Base-by-base conservation (phyloP, 2,113 vertebrate species). In the Ochotona curzoniae region DNA sequence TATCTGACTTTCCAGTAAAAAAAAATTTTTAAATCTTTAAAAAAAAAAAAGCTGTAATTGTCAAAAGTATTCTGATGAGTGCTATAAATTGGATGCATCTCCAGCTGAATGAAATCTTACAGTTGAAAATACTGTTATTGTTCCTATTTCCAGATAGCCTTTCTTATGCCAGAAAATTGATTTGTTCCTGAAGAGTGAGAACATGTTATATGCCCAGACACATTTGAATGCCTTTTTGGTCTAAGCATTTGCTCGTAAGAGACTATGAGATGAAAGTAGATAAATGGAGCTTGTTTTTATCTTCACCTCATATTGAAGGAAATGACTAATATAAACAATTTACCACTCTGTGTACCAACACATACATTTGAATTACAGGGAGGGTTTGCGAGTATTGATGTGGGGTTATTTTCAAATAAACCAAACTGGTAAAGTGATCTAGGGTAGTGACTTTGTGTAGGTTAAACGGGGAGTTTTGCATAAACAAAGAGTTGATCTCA, bases 241-340 rank as follows among this genome's bases (percentile, higher is more conserved):
- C n/a, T 15, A 54, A 67, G 25, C 74, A 76, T 63, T 78, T 93
- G 18, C 26, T 93, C 54, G 23, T 44, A n/a, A 66, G 30, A 91
- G 38, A 74, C 47, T 69, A 76, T 64, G 71, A 93, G 30, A 92
- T 28, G 67, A 73, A 74, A 88, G 73, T 74, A 57, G 57, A 70
- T 54, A 69, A 21, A 23, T 85, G 49, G 81, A 91, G 28, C 15
- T 76, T 76, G 12, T 44, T 79, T 75, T 49, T 66, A 8, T 11
- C 28, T 80, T 61, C 38, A 73, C 26, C 3, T 64, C 15, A 30
- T 0, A 18, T 35, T 64, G 26, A 85, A 64, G 20, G 1, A 51
- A 63, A 87, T 87, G 63, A 38, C 17, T 61, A 84, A 61, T 28
- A 78, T 32, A 85, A 63, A 88, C 54, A 57, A 32, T 44, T 66